Evolutionary conservation across 1,140 invertebrate genomes (phyloP), one percentile per base, ranked within the genome.

Genomic region (Lasaia peninsularis): DNA sequence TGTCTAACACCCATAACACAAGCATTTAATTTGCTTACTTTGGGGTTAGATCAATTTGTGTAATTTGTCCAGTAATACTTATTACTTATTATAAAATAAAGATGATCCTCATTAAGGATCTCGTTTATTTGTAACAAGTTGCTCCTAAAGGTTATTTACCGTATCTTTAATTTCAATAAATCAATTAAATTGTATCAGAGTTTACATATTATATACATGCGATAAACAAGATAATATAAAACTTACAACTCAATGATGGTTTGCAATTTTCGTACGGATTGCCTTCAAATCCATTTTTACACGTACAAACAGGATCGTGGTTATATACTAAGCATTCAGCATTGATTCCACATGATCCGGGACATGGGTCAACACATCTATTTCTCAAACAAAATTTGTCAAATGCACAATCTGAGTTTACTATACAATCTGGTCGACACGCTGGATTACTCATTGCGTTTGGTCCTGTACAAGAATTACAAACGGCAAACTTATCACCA

Each of bases 201-300:
- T n/a, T n/a, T n/a, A n/a, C n/a, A 33, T 33, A 33, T 33, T 33
- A 0, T 33, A n/a, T 33, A 9, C 5, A 34, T 14, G 34, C 20
- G 0, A 53, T 28, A 35, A 37, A 32, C 58, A 56, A 18, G 0
- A 56, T 55, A 52, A 37, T 52, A 20, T 37, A 65, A 34, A 60
- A 86, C 81, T 76, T 75, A 88, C 82, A 72, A 60, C 66, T 67
- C 51, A 51, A 62, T 51, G 91, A 91, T 18, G 89, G 79, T 37
- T 91, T 88, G 69, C 95, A 96, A 69, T 94, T 92, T 73, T 94
- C 94, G 74, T 94, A 96, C 4, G 96, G 95, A 90, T 97, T 96
- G 65, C 96, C 96, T 69, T 92, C 89, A 34, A 94, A 91, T 52
- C 93, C 94, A 24, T 88, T 72, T 50, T 91, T 92, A 79, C 95